Conservation (phyloP, 1,140 invertebrate genomes). For the Ctenoplectra terminalis region DNA sequence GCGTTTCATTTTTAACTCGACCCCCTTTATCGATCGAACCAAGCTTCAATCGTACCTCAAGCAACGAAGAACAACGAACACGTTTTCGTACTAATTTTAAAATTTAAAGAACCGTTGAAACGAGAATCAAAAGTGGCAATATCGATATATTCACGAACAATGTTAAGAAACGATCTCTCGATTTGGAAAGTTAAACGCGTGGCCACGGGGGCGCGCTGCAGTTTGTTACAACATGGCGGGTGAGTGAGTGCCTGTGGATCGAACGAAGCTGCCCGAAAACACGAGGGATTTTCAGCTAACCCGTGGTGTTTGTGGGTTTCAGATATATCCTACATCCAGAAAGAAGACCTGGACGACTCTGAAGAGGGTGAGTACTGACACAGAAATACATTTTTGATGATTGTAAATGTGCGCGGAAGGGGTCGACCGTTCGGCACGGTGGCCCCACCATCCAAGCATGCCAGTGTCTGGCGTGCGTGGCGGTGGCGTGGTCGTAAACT, state of each 20-base stretch:
- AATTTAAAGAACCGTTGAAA: slow-evolving; percentile 22
- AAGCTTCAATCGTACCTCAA: not conserved
- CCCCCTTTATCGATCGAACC: not conserved
- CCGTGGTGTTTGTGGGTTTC: slow-evolving; percentile 81
- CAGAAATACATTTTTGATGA: slow-evolving; percentile 26
- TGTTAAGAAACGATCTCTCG: slow-evolving; percentile 48
- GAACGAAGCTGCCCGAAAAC: slow-evolving; percentile 75
- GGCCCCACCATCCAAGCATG: slow-evolving; percentile 53
- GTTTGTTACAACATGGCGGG: slow-evolving; percentile 84
- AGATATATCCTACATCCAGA: slow-evolving; percentile 80
- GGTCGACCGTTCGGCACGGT: slow-evolving; percentile 56
- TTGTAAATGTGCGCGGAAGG: slow-evolving; percentile 34
- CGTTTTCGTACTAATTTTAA: not conserved
- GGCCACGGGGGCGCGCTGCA: slow-evolving; percentile 74
- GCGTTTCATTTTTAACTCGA: not conserved
- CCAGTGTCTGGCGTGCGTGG: slow-evolving; percentile 54
- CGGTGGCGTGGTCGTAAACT: slow-evolving; percentile 44
- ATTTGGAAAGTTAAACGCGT: slow-evolving; percentile 50
- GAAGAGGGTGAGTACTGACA: slow-evolving; percentile 76
- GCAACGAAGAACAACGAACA: not conserved
- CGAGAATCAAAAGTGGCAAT: slow-evolving; percentile 31
- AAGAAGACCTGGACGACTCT: slow-evolving; percentile 74
- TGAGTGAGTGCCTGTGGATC: slow-evolving; percentile 81
- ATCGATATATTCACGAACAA: slow-evolving; percentile 35
- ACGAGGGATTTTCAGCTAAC: slow-evolving; percentile 79